Percentiles rank a stretch among this genome's conserved stretches.
These are phyloP conservation scores for Chunga burmeisteri DNA, from an alignment of 2,113 vertebrate genomes.

Conservation along the genomic window DNA sequence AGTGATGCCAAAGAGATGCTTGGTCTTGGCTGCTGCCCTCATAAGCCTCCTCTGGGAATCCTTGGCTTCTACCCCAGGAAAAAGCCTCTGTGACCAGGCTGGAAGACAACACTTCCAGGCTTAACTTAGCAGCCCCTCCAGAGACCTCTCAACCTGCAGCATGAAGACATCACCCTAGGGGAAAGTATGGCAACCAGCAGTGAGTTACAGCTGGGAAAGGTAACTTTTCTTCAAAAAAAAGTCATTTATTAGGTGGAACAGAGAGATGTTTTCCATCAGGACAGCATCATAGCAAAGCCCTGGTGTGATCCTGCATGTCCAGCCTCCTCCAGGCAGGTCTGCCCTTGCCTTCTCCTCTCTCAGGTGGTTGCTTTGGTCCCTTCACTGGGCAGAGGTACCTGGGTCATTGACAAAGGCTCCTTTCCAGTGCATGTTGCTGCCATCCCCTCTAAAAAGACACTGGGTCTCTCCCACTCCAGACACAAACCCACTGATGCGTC, in stretches of 20 bases:
- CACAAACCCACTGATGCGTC: fast-evolving
- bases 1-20: not conserved
- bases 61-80: not conserved
- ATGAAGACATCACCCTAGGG: not conserved
- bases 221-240: not conserved
- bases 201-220: not conserved
- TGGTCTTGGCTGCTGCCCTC: not conserved
- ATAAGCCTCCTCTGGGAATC: not conserved
- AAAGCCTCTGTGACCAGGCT: not conserved
- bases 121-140: not conserved
- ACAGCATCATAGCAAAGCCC: not conserved
- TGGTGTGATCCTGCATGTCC: not conserved
- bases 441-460: not conserved
- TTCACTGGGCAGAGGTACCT: not conserved
- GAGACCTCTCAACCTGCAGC: not conserved
- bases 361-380: not conserved
- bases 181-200: not conserved
- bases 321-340: not conserved
- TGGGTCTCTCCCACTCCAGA: not conserved
- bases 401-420: not conserved
- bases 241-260: not conserved
- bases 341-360: not conserved
- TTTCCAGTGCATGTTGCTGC: fast-evolving
- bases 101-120: not conserved
- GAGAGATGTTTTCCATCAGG: not conserved